Conservation (phyloP, 2,888 invertebrate genomes). For the Macrostomum cliftonense region DNA sequence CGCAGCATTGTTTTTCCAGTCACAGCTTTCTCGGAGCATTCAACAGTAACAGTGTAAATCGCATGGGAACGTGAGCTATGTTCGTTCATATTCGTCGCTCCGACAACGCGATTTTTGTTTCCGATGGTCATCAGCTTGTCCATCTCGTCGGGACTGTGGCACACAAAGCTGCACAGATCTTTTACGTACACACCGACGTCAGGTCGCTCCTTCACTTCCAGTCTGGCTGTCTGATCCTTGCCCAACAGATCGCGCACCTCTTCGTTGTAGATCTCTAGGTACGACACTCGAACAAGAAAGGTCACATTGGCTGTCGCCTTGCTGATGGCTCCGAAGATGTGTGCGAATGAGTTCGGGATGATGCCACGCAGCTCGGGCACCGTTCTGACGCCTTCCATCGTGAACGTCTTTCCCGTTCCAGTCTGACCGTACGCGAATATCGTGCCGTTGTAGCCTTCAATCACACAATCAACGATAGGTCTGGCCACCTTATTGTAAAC, state of each 20-base stretch:
- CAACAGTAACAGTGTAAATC: constrained; percentile 90
- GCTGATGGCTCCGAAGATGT: constrained; percentile 90
- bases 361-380: constrained; percentile 78
- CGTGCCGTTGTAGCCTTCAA: constrained; percentile 82
- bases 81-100: constrained; percentile 88
- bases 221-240: constrained; percentile 59
- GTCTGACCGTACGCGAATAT: constrained; percentile 49
- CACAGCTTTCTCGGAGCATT: constrained; percentile 53
- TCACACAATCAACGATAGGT: constrained; percentile 84
- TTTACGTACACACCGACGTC: constrained; percentile 95
- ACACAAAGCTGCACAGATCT: constrained; percentile 87
- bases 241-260: constrained; percentile 76
- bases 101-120: constrained; percentile 74
- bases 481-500: constrained; percentile 85
- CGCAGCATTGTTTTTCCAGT: constrained; percentile 62
- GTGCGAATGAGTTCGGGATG: constrained; percentile 94
- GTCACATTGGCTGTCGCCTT: constrained; percentile 72
- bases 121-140: constrained; percentile 84
- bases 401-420: constrained; percentile 94
- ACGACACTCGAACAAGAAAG: constrained; percentile 87
- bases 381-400: constrained; percentile 78
- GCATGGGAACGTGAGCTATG: constrained; percentile 91
- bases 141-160: constrained; percentile 82
- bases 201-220: constrained; percentile 81
- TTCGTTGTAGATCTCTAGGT: constrained; percentile 96